Conservation (phyloP, 2,797 vertebrate species). For the Myotis findleyi region DNA sequence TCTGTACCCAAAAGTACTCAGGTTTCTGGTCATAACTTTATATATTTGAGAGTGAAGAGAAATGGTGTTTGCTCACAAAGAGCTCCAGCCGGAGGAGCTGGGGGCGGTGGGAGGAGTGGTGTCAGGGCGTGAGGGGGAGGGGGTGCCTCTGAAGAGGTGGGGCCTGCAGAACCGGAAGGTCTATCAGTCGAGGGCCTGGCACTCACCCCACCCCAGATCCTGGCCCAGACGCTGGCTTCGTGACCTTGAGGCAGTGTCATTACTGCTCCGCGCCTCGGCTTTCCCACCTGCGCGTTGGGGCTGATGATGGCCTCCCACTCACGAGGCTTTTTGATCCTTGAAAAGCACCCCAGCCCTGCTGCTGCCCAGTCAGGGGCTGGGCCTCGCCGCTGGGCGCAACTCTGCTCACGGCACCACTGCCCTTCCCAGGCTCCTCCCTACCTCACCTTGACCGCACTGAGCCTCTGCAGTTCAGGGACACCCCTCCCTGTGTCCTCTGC, state of each 20-base stretch:
- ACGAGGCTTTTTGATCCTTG: background rate
- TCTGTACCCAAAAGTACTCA: background rate
- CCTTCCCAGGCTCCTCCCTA: background rate
- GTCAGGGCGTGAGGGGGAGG: fast-evolving
- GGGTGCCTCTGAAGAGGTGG: background rate
- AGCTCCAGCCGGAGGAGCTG: background rate
- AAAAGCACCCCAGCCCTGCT: background rate
- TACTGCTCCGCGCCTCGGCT: background rate
- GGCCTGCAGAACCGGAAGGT: too few species aligned
- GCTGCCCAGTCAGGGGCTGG: background rate
- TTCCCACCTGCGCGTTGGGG: background rate
- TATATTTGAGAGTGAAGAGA: background rate
- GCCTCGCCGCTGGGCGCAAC: fast-evolving
- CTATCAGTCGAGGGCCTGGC: fast-evolving
- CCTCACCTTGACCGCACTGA: background rate
- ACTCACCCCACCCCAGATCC: background rate
- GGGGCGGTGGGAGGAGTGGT: background rate
- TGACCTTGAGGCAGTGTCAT: background rate
- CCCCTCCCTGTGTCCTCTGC: background rate
- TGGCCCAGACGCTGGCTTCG: background rate
- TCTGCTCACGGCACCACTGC: background rate
- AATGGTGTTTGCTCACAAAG: background rate
- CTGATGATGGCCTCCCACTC: background rate
- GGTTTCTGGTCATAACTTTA: background rate
- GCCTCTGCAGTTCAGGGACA: background rate